Conservation (phyloP, 2,797 vertebrate genomes). For the Neosilurus hyrtlii region DNA sequence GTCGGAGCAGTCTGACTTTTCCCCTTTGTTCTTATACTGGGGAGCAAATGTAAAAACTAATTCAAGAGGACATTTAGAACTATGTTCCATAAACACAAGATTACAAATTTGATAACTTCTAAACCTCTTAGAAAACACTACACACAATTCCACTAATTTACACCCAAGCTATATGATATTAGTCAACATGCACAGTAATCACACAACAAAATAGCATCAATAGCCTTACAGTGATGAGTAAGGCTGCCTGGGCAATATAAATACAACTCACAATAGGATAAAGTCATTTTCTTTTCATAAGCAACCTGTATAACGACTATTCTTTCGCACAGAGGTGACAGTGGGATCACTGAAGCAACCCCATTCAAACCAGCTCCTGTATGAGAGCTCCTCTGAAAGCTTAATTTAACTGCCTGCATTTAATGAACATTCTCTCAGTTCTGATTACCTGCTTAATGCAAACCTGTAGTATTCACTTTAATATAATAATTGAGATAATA, state of each 20-base stretch:
- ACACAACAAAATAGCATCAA: not conserved
- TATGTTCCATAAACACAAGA: not conserved
- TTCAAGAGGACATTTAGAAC: too few species aligned
- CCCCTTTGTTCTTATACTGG: not conserved
- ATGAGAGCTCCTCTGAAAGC: not conserved
- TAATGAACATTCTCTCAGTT: not conserved
- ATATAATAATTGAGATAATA: constrained; percentile 27
- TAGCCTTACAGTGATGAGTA: not conserved
- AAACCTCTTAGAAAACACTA: not conserved
- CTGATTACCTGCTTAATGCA: constrained; percentile 15
- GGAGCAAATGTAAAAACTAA: not conserved
- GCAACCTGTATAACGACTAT: not conserved
- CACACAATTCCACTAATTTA: not conserved
- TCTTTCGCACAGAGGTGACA: not conserved
- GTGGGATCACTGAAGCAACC: not conserved
- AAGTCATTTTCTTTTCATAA: not conserved
- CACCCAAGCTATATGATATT: not conserved
- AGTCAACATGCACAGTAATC: not conserved
- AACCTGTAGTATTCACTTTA: constrained; percentile 9
- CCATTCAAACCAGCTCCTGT: not conserved
- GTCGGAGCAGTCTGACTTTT: not conserved
- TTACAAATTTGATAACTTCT: not conserved
- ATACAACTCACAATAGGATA: too few species aligned
- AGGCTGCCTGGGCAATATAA: not conserved
- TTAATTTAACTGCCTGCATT: constrained; percentile 13